Base-by-base conservation (phyloP, 2,113 vertebrate genomes). In the Xyliphius kryptos region DNA sequence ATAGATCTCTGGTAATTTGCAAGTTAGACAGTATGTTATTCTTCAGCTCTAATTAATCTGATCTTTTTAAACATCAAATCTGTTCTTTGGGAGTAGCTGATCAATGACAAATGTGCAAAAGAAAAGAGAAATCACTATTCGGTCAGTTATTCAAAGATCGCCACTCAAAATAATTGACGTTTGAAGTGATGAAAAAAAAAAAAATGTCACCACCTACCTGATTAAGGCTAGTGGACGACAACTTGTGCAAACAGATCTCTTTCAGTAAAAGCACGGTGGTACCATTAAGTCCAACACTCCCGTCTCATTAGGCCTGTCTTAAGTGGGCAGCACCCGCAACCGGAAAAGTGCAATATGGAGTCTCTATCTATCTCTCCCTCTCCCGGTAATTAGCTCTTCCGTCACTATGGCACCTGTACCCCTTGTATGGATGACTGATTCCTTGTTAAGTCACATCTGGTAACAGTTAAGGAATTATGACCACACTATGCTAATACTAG, bases 271-370 rank as follows among this genome's bases (percentile, higher is more conserved):
- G 87, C 85, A 89, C 88, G 88, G 86, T 83, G 88, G 89, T 90
- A 89, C 86, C 86, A 87, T 86, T 77, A 80, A 82, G 86, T 84
- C 85, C 83, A 79, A 75, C 83, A 84, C 88, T 85, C 87, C 77
- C n/a, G 67, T 85, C 86, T 90, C 89, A 91, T 92, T 91, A 91
- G 85, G 88, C 85, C 79, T 85, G 84, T 87, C 88, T 87, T 86
- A 80, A 78, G 83, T 89, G 82, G 84, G 79, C 81, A 86, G 87
- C 84, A 89, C 87, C 89, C 83, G 86, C 89, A 83, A 87, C 87
- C 26, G 79, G 86, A 89, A 87, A 84, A 79, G 83, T 77, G 74
- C 77, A 79, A 79, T 82, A 79, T 86, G 85, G 80, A 80, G 36
- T 67, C 48, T 72, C 48, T 63, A 77, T 82, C 82, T 84, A 26